Conservation (phyloP, 2,888 invertebrate species). For the Protophormia terraenovae region DNA sequence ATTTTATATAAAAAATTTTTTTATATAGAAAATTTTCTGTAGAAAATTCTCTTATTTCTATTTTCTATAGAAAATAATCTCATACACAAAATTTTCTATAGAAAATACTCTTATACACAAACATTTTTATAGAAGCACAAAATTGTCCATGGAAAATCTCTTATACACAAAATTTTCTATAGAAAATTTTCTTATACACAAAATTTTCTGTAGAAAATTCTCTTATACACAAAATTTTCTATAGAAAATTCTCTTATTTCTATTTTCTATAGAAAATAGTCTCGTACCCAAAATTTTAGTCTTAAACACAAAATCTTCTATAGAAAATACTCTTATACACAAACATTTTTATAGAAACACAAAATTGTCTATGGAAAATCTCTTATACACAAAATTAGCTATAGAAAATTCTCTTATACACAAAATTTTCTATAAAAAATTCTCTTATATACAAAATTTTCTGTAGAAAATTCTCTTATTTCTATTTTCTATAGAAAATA, state of each 20-base stretch:
- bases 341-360: not conserved
- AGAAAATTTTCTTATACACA: not conserved
- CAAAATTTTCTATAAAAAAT: not conserved
- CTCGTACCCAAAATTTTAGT: no score
- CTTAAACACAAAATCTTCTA: no score
- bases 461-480: no score
- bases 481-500: no score
- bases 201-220: not conserved
- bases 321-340: no score
- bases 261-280: no score
- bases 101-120: no score
- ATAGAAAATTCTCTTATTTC: not conserved
- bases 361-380: not conserved
- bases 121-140: not conserved
- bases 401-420: not conserved
- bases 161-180: not conserved
- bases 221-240: not conserved
- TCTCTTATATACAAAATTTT: no score
- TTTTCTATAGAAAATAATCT: no score
- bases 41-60: not conserved
- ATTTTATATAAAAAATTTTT: not conserved
- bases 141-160: not conserved
- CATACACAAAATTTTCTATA: no score
- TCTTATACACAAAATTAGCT: not conserved
- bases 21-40: not conserved